A percentile compares a stretch with the other conserved stretches of the same genome.
These are phyloP conservation scores for Gymnocypris eckloni DNA, from an alignment of 2,797 vertebrate genomes.

Conservation along the genomic window DNA sequence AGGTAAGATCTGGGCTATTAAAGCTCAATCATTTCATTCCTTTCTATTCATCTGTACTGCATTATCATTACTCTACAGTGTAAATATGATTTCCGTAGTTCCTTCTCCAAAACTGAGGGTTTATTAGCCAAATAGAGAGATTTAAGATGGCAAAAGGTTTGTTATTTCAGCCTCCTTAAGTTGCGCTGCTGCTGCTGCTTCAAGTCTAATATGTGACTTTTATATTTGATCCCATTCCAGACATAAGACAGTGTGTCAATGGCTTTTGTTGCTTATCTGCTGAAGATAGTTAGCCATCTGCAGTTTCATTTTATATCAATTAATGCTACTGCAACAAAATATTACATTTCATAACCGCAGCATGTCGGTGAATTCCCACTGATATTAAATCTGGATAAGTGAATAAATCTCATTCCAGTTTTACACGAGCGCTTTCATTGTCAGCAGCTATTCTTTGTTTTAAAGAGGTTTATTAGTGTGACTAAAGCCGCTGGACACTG, in stretches of 20 bases:
- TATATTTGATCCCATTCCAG: conserved; percentile 46
- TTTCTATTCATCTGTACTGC: conserved; percentile 51
- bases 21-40: conserved; percentile 35
- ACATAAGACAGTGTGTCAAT: conserved; percentile 39
- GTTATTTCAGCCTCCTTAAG: conserved; percentile 37
- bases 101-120: conserved; percentile 37
- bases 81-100: conserved; percentile 63
- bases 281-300: background rate
- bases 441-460: conserved; percentile 18
- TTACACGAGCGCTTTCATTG: background rate
- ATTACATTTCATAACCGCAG: conserved; percentile 11
- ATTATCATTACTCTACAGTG: conserved; percentile 44
- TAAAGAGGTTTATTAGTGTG: conserved; percentile 49
- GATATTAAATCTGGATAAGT: conserved; percentile 21
- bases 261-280: conserved; percentile 48
- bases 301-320: conserved; percentile 22
- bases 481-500: conserved; percentile 64
- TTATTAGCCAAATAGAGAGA: conserved; percentile 45
- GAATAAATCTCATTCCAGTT: background rate
- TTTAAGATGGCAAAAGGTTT: conserved; percentile 39
- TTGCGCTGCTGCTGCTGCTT: conserved; percentile 53
- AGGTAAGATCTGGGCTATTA: conserved; percentile 26
- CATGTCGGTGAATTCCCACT: conserved; percentile 21
- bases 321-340: conserved; percentile 12
- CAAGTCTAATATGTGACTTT: conserved; percentile 44